Evolutionary conservation across 2,888 invertebrate genomes (phyloP).

Genomic region (Andrena haemorrhoa): DNA sequence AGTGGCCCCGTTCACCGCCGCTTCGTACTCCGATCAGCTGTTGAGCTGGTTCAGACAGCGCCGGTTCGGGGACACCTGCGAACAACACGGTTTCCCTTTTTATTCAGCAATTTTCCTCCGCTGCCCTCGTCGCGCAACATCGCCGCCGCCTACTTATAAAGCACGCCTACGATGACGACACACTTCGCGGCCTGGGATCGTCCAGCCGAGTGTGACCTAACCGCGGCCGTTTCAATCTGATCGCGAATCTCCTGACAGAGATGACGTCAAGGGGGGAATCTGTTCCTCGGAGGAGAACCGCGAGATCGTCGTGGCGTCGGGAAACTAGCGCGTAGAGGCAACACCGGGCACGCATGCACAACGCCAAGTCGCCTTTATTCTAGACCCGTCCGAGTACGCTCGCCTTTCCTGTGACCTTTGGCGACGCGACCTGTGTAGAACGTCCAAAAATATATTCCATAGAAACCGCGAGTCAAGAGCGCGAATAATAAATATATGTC

Average conservation of each 20-base stretch:
- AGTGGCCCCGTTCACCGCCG: slow-evolving; percentile 84
- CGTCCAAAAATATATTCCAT: neutral
- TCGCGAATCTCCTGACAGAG: slow-evolving; percentile 10
- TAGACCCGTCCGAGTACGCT: too few species aligned
- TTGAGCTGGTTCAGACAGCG: slow-evolving; percentile 85
- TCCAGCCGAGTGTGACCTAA: slow-evolving; percentile 6
- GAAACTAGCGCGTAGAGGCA: neutral
- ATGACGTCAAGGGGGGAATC: slow-evolving; percentile 28
- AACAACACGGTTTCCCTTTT: slow-evolving; percentile 18
- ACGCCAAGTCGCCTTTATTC: too few species aligned
- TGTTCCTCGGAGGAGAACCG: neutral
- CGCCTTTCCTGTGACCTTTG: neutral
- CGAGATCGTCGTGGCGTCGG: slow-evolving; percentile 8
- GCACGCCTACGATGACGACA: slow-evolving; percentile 27
- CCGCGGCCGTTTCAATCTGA: slow-evolving; percentile 28
- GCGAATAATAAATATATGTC: too few species aligned
- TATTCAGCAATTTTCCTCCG: neutral
- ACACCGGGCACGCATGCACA: too few species aligned
- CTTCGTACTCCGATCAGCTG: slow-evolving; percentile 84
- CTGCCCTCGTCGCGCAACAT: slow-evolving; percentile 11
- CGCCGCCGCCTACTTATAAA: slow-evolving; percentile 8
- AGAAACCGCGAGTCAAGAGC: too few species aligned
- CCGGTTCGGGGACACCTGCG: slow-evolving; percentile 84
- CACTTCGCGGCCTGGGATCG: neutral
- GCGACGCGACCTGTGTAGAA: neutral